Evolutionary conservation across 2,113 vertebrate species (phyloP), one percentile per base, ranked within the genome.

Genomic region (Hypocryptadius cinnamomeus): DNA sequence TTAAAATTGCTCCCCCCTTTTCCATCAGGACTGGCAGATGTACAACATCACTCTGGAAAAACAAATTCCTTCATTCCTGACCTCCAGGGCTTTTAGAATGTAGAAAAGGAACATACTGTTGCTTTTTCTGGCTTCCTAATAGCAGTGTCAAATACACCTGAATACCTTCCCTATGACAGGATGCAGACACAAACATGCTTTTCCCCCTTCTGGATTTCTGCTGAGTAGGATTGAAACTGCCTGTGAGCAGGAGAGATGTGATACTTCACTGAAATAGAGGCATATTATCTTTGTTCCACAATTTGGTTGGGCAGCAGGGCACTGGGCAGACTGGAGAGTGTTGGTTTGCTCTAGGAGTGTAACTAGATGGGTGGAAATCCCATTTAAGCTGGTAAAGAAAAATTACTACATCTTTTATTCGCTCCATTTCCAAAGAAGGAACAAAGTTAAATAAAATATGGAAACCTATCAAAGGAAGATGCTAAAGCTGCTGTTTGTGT

Each of bases 11-110:
- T 60, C 11, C 4, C 3, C 4, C 8, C 22, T 60, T 42, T 45
- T 10, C 27, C 47, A 10, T 37, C 53, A 18, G 0, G 1, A 37
- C 3, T 27, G 23, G 10, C 25, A 48, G 8, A 17, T 7, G 11
- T 37, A 60, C 69, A 63, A 68, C 6, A 1, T 53, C 27, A 44
- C 14, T 42, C 5, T 77, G 18, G 22, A 45, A 60, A 33, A 69
- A 6, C 22, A 76, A 24, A 24, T 80, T 24, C 11, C 11, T 40
- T 73, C 63, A 48, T 63, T 84, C 12, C 60, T 65, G 35, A 17
- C 7, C 79, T 64, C 28, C 30, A 47, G 27, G 15, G 6, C 0
- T 22, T 53, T 68, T 37, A 35, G 2, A 68, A 72, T 31, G 19
- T 6, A 45, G 35, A 59, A 87, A 53, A 54, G 2, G 22, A 45